Evolutionary conservation across 53 echinoderm and acorn worm genomes (phyloP).

Genomic region (Arbacia lixula): DNA sequence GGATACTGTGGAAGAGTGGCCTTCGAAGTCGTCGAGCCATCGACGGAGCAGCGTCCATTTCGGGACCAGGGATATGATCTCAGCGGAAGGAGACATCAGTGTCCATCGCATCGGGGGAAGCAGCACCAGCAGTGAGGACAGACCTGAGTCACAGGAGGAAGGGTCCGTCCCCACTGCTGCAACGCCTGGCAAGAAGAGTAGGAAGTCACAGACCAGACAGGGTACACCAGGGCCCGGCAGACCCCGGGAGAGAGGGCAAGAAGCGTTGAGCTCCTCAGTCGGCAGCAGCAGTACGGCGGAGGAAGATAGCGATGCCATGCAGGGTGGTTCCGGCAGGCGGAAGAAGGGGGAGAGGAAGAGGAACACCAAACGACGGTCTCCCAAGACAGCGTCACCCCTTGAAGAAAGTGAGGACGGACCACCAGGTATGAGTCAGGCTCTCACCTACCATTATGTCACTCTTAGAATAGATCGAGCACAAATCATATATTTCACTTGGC

Average conservation of each 20-base stretch:
- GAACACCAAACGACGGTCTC: background rate
- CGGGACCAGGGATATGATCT: constrained; percentile 37
- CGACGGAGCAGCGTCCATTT: constrained; percentile 41
- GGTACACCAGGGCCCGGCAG: too few relatives aligned
- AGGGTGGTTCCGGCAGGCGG: background rate
- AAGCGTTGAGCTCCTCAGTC: background rate
- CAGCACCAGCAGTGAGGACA: constrained; percentile 6
- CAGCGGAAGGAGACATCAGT: constrained; percentile 28
- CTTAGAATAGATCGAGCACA: too few relatives aligned
- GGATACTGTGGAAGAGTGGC: background rate
- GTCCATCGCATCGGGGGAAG: constrained; percentile 8
- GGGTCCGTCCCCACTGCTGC: background rate
- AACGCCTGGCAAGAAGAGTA: background rate
- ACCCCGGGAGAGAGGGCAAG: background rate
- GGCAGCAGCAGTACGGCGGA: background rate
- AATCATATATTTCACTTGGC: too few relatives aligned
- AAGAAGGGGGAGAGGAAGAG: background rate
- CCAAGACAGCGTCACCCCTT: background rate
- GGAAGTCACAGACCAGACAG: too few relatives aligned
- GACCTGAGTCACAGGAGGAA: background rate
- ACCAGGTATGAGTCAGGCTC: background rate
- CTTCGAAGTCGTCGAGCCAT: background rate
- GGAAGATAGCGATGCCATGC: background rate
- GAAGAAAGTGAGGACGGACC: background rate
- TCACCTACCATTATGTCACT: too few relatives aligned